Evolutionary conservation across 2,888 invertebrate species (phyloP).

Genomic region (Exocentrus adspersus): DNA sequence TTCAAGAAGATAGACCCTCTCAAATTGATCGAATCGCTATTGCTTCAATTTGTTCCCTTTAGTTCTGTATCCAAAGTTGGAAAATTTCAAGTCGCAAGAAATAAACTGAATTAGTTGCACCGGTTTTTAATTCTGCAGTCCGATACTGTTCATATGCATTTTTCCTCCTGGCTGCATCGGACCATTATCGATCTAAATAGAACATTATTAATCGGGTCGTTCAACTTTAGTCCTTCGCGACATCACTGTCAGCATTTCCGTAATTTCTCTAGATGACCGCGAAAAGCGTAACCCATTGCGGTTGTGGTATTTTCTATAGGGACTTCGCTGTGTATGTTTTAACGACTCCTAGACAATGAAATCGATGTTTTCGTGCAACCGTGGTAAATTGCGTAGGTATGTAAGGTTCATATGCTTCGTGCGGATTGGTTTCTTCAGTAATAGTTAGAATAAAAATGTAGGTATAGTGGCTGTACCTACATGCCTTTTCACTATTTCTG

Average conservation of each 20-base stretch:
- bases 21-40: too few species aligned
- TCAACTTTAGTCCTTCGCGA: background rate
- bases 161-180: background rate
- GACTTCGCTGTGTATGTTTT: background rate
- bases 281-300: conserved; percentile 3
- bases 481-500: too few species aligned
- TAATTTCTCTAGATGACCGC: background rate
- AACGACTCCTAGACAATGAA: background rate
- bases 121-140: too few species aligned
- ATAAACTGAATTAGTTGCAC: too few species aligned
- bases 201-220: background rate
- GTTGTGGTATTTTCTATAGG: background rate
- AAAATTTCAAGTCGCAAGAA: too few species aligned
- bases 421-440: too few species aligned
- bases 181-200: background rate
- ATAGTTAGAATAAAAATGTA: too few species aligned
- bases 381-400: background rate
- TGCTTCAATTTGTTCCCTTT: too few species aligned
- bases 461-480: too few species aligned
- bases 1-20: too few species aligned
- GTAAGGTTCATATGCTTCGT: background rate
- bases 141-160: too few species aligned
- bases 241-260: background rate
- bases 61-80: too few species aligned
- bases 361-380: background rate